Evolutionary conservation across 2,797 vertebrate genomes (phyloP).

Genomic region (Phylloscopus collybita): DNA sequence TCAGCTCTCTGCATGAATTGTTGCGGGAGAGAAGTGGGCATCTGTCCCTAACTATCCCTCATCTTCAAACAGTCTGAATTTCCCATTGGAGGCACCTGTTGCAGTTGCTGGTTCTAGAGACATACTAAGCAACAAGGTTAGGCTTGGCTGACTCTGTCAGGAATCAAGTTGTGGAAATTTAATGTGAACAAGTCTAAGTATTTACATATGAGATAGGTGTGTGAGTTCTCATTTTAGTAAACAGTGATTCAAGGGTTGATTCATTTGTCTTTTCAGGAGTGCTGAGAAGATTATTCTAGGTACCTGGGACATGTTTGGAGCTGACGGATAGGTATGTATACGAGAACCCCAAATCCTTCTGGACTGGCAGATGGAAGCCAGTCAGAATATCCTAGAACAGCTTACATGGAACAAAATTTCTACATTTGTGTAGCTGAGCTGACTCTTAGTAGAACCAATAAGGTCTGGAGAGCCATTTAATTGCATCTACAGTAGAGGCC

Average conservation of each 20-base stretch:
- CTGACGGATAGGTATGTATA: fast-evolving
- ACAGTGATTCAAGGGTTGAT: neutral
- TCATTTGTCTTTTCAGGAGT: neutral
- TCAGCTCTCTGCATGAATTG: neutral
- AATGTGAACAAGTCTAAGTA: neutral
- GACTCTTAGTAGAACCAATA: neutral
- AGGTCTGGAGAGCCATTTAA: neutral
- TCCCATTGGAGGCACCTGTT: neutral
- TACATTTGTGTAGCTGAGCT: neutral
- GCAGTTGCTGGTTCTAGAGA: neutral
- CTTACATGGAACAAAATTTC: neutral
- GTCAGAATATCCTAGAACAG: neutral
- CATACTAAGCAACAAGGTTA: neutral
- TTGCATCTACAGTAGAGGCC: neutral
- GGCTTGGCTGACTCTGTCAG: neutral
- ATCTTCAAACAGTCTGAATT: neutral
- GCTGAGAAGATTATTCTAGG: neutral
- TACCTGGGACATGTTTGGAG: neutral
- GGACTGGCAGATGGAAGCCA: neutral
- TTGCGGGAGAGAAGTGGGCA: neutral
- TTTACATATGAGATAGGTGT: neutral
- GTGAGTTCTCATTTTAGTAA: neutral
- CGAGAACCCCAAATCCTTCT: neutral
- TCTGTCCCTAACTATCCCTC: neutral
- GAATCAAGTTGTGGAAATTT: neutral